Evolutionary conservation across 2,888 invertebrate species (phyloP).

Genomic region (Saturnia pavonia): DNA sequence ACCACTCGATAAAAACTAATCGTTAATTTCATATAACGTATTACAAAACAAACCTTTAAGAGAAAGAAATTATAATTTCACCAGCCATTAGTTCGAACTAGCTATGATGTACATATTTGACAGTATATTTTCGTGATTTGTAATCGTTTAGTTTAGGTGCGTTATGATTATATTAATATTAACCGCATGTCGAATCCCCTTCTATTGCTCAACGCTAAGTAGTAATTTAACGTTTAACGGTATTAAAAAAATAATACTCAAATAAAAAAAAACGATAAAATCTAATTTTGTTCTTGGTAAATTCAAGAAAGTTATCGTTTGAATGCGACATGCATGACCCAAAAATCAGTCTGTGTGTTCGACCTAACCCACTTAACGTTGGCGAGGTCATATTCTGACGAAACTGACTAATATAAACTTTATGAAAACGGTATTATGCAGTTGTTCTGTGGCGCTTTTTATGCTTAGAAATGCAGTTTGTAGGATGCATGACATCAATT

Average conservation of each 20-base stretch:
- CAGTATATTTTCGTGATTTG: background rate
- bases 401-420: slow-evolving; percentile 19
- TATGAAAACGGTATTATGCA: background rate
- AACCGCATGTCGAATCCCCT: background rate
- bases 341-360: slow-evolving; percentile 17
- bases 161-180: background rate
- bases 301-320: slow-evolving; percentile 7
- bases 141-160: background rate
- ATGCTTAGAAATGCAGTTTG: background rate
- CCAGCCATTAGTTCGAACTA: background rate
- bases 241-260: background rate
- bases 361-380: slow-evolving; percentile 39
- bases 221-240: no score
- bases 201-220: background rate
- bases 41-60: no score
- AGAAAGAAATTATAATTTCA: background rate
- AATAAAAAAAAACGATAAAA: background rate
- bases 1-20: no score
- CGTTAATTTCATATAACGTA: no score
- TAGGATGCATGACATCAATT: background rate
- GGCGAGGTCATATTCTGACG: slow-evolving; percentile 38
- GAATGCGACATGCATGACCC: slow-evolving; percentile 14
- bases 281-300: background rate
- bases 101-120: background rate
- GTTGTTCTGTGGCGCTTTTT: slow-evolving; percentile 5